A percentile compares a stretch with the other conserved stretches of the same genome.
phyloP scores from a whole-genome alignment of 2,113 vertebrate genomes.

The Amazona vittata region DNA sequence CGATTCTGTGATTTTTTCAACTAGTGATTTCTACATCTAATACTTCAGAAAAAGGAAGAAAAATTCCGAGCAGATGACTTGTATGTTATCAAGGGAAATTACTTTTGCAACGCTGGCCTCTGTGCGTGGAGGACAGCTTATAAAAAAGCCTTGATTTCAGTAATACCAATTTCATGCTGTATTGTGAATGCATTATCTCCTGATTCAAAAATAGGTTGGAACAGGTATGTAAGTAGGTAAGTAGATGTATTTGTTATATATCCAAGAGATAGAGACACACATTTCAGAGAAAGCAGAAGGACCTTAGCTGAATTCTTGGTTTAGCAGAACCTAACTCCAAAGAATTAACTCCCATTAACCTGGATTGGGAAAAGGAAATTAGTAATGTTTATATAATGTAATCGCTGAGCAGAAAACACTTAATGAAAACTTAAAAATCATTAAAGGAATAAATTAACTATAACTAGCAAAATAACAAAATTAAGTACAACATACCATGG shows the following conservation, averaged over 20 bases:
- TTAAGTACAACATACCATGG: neutral
- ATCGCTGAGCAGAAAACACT: neutral
- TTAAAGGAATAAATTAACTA: neutral
- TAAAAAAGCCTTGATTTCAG: neutral
- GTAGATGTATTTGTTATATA: neutral
- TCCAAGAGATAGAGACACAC: rapidly evolving
- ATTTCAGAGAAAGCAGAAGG: neutral
- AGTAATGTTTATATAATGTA: neutral
- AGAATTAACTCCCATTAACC: neutral
- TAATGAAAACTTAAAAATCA: neutral
- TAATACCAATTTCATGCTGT: neutral
- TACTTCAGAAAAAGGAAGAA: neutral
- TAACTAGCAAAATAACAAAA: neutral
- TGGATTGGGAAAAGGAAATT: neutral
- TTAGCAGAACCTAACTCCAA: neutral
- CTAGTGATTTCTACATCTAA: neutral
- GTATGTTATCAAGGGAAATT: neutral
- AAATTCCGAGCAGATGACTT: neutral
- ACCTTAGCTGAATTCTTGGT: neutral
- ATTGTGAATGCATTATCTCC: neutral
- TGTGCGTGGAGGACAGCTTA: neutral
- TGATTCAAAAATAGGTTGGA: neutral
- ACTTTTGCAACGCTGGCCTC: neutral
- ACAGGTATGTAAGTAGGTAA: neutral
- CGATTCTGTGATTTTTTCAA: neutral